Conservation (phyloP, 2,797 vertebrate genomes). For the Glossophaga mutica region DNA sequence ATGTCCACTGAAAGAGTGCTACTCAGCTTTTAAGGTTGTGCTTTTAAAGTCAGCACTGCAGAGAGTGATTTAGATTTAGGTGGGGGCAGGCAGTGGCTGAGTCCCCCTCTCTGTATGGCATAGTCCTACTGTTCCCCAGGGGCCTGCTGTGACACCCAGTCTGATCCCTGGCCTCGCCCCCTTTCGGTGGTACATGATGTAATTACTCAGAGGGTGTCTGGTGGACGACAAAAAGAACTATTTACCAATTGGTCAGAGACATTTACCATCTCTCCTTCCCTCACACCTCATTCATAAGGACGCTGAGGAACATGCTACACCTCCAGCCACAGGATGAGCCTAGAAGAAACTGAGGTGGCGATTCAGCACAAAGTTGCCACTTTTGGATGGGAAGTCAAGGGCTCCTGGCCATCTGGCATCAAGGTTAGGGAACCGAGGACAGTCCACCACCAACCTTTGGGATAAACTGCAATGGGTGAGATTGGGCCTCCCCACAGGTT, state of each 20-base stretch:
- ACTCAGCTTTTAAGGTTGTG: slow-evolving; percentile 32
- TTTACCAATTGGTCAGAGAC: not conserved
- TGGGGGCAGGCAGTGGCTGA: not conserved
- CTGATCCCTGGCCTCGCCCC: not conserved
- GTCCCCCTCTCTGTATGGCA: slow-evolving; percentile 15
- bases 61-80: slow-evolving; percentile 47
- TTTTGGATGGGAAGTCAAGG: not conserved
- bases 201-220: not conserved
- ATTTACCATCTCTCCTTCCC: not conserved
- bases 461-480: fast-evolving
- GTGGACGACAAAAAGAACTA: not conserved
- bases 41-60: slow-evolving; percentile 57
- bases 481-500: fast-evolving
- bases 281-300: not conserved
- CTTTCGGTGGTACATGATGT: not conserved
- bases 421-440: not conserved
- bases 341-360: fast-evolving
- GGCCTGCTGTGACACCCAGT: not conserved
- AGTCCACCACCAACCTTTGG: fast-evolving
- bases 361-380: not conserved
- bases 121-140: not conserved
- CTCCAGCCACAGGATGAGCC: too few relatives aligned
- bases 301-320: not conserved
- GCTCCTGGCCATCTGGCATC: not conserved
- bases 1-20: not conserved